phyloP scores from a whole-genome alignment of 2,888 invertebrate species.

The Agrypnus murinus region DNA sequence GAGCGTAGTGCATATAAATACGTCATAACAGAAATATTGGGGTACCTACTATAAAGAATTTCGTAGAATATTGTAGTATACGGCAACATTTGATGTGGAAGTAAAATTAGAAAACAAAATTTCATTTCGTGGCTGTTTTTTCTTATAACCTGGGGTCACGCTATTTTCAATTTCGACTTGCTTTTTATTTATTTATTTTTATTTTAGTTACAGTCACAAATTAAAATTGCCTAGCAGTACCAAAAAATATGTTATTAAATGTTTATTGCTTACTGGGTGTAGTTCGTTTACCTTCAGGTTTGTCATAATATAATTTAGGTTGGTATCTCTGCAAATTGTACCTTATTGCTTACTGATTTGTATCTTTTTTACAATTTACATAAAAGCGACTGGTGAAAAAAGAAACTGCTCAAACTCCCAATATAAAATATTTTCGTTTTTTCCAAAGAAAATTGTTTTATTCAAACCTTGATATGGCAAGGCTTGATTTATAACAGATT shows the following conservation, averaged over 20 bases:
- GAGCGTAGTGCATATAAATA: conserved; percentile 52
- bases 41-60: conserved; percentile 42
- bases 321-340: conserved; percentile 4
- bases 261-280: conserved; percentile 22
- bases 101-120: conserved; percentile 53
- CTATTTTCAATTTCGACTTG: conserved; percentile 52
- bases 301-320: conserved; percentile 14
- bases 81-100: conserved; percentile 41
- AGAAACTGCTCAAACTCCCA: background rate
- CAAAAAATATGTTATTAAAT: conserved; percentile 21
- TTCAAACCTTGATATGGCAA: no score
- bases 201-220: conserved; percentile 23
- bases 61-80: conserved; percentile 43
- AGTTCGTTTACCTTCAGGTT: background rate
- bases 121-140: conserved; percentile 55
- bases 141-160: conserved; percentile 57
- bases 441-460: no score
- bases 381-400: background rate
- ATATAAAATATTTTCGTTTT: no score
- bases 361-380: conserved; percentile 10
- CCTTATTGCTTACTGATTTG: conserved; percentile 22
- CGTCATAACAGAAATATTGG: conserved; percentile 51
- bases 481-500: no score
- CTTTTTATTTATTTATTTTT: conserved; percentile 4
- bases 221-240: conserved; percentile 19